phyloP scores from a whole-genome alignment of 2,888 invertebrate species.

The Trissolcus japonicus region DNA sequence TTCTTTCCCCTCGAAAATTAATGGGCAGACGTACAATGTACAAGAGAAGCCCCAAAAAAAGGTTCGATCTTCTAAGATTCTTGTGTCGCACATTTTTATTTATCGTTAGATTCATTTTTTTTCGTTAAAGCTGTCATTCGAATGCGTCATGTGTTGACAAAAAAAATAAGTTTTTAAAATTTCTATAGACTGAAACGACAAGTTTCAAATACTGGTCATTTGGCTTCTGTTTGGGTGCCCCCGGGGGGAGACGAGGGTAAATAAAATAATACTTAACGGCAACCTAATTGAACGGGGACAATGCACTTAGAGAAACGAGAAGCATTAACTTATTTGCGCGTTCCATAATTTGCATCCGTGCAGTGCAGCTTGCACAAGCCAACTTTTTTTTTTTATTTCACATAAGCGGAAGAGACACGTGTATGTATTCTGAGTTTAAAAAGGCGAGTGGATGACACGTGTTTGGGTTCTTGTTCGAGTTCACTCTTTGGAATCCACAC shows the following conservation, averaged over 20 bases:
- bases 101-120: constrained; percentile 16
- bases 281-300: constrained; percentile 17
- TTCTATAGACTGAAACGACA: constrained; percentile 10
- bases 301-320: constrained; percentile 25
- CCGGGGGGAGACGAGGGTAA: constrained; percentile 7
- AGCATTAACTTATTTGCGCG: constrained; percentile 40
- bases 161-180: constrained; percentile 12
- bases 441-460: constrained; percentile 52
- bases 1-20: constrained; percentile 50
- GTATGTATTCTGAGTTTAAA: constrained; percentile 42
- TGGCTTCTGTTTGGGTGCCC: constrained; percentile 24
- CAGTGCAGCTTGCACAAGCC: constrained; percentile 19
- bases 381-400: constrained; percentile 19
- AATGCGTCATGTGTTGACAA: neutral
- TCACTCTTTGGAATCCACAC: constrained; percentile 26
- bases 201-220: constrained; percentile 8
- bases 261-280: constrained; percentile 19
- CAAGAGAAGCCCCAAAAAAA: constrained; percentile 25
- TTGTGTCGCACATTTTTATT: constrained; percentile 31
- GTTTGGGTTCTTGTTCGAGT: constrained; percentile 43
- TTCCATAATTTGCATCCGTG: constrained; percentile 31
- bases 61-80: constrained; percentile 29
- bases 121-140: constrained; percentile 14
- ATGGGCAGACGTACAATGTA: constrained; percentile 42
- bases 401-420: constrained; percentile 44